phyloP scores from a whole-genome alignment of 2,113 vertebrate species.

The Tiliqua scincoides region DNA sequence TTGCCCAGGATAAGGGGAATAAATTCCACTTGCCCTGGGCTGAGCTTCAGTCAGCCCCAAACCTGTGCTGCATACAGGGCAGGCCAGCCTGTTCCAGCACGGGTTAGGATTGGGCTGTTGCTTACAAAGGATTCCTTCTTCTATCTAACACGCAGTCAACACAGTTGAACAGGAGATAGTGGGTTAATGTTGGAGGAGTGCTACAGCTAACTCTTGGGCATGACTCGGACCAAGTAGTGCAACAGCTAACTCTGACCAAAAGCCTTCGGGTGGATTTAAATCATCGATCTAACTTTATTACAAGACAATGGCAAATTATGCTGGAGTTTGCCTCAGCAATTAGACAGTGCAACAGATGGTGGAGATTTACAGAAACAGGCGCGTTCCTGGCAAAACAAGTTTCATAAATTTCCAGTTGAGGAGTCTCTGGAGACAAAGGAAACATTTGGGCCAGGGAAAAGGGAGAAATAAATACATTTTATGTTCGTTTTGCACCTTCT shows the following conservation, averaged over 20 bases:
- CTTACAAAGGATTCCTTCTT: background rate
- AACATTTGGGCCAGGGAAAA: conserved; percentile 44
- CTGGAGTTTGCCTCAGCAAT: conserved; percentile 58
- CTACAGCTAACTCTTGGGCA: conserved; percentile 6
- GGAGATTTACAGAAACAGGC: conserved; percentile 68
- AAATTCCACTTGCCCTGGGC: no score
- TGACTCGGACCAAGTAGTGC: background rate
- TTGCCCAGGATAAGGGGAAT: no score
- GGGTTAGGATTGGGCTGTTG: conserved; percentile 20
- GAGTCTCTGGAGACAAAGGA: conserved; percentile 33
- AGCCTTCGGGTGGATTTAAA: conserved; percentile 57
- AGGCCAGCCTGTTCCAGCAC: no score
- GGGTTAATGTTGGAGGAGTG: background rate
- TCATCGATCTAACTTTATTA: conserved; percentile 65
- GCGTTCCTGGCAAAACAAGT: conserved; percentile 63
- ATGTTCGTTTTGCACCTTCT: background rate
- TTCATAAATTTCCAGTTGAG: conserved; percentile 60
- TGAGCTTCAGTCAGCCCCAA: no score
- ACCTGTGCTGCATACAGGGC: no score
- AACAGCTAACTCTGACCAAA: conserved; percentile 6
- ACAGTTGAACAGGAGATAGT: background rate
- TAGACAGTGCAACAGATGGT: conserved; percentile 72
- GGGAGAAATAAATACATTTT: background rate
- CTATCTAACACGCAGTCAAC: conserved; percentile 25
- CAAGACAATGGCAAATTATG: conserved; percentile 61